Conservation (phyloP, 2,113 vertebrate genomes). For the Phaetusa simplex region DNA sequence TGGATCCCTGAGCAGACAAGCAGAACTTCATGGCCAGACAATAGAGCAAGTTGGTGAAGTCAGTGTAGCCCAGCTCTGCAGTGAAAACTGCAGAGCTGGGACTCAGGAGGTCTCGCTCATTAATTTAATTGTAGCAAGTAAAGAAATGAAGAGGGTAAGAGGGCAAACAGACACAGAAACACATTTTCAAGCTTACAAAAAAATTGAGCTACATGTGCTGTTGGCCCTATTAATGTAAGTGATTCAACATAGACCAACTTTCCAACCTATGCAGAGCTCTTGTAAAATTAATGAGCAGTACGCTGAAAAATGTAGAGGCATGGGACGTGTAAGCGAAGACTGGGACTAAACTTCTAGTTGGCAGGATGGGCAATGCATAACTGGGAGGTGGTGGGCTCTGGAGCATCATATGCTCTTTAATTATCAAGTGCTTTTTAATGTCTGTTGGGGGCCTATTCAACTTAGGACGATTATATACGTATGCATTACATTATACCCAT, state of each 20-base stretch:
- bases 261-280: not conserved
- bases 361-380: not conserved
- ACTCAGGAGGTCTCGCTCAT: not conserved
- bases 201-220: not conserved
- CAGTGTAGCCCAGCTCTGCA: not conserved
- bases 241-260: not conserved
- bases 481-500: too few relatives aligned
- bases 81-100: not conserved
- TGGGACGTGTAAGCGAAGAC: not conserved
- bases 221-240: not conserved
- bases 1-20: not conserved
- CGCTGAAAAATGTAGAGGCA: not conserved
- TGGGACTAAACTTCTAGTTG: not conserved
- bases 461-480: not conserved
- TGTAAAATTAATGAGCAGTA: not conserved
- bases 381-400: not conserved
- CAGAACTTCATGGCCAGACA: not conserved
- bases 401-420: not conserved
- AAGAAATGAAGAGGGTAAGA: not conserved
- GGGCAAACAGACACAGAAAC: not conserved
- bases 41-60: not conserved
- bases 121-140: not conserved
- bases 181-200: not conserved
- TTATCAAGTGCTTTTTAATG: not conserved
- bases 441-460: not conserved